These are phyloP conservation scores for Psophia crepitans DNA, from an alignment of 2,113 vertebrate genomes.

Conservation along the genomic window DNA sequence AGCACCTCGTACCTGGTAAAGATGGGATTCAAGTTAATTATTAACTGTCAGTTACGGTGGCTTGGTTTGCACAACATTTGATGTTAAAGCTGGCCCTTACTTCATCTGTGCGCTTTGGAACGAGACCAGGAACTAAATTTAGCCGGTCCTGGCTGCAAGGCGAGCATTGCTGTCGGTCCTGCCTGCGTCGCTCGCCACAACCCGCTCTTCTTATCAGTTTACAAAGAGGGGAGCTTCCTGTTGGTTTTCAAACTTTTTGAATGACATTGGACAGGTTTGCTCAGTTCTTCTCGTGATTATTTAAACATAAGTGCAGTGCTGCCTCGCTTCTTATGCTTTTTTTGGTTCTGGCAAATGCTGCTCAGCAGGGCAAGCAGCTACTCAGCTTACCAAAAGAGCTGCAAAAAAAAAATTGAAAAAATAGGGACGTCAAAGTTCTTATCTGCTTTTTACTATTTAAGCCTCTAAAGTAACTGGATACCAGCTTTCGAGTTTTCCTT, in stretches of 20 bases:
- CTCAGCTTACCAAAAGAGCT: neutral
- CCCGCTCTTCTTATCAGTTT: neutral
- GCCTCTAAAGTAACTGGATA: neutral
- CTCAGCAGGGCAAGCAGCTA: neutral
- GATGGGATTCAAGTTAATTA: neutral
- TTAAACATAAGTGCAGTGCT: neutral
- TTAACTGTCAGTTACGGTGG: neutral
- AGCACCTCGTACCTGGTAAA: neutral
- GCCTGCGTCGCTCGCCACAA: rapidly evolving
- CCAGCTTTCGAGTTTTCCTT: neutral
- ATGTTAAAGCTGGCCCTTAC: neutral
- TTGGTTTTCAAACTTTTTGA: neutral
- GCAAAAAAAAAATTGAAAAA: too few relatives aligned
- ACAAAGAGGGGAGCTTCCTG: neutral
- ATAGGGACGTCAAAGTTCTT: neutral
- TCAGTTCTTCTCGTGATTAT: neutral
- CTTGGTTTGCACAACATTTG: neutral
- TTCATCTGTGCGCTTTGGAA: slow-evolving; percentile 35
- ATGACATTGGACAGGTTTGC: neutral
- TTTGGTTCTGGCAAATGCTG: neutral
- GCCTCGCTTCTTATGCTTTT: neutral
- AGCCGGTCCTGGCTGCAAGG: neutral
- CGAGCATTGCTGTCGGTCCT: neutral
- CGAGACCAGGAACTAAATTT: slow-evolving; percentile 20
- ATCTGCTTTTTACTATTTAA: neutral